Evolutionary conservation across 1,140 invertebrate genomes (phyloP).

Genomic region (Artemia franciscana): DNA sequence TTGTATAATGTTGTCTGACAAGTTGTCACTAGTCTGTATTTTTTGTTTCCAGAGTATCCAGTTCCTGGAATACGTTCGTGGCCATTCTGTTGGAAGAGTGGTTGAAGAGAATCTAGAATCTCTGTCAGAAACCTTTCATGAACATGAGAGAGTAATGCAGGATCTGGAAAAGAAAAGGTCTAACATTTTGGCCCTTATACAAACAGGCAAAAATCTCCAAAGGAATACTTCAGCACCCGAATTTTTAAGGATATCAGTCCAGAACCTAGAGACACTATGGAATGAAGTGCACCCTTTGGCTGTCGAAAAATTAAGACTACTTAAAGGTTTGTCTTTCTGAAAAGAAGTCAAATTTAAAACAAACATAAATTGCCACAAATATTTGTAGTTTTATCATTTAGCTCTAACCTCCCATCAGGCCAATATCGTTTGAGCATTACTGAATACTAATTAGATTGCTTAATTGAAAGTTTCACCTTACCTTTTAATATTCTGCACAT

Average conservation of each 20-base stretch:
- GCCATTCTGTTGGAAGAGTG: neutral
- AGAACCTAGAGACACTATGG: slow-evolving; percentile 60
- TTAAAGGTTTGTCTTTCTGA: too few relatives aligned
- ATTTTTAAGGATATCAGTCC: slow-evolving; percentile 59
- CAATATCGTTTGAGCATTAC: too few relatives aligned
- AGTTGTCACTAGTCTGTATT: too few relatives aligned
- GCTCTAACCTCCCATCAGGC: too few relatives aligned
- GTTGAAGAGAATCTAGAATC: slow-evolving; percentile 2
- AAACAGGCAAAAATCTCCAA: slow-evolving; percentile 63
- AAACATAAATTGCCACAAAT: too few relatives aligned
- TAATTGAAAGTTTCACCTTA: too few relatives aligned
- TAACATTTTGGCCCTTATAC: slow-evolving; percentile 67
- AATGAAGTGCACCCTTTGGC: slow-evolving; percentile 63
- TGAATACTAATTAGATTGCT: too few relatives aligned
- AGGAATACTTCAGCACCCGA: slow-evolving; percentile 59
- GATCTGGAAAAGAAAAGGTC: slow-evolving; percentile 62
- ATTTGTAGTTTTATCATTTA: too few relatives aligned
- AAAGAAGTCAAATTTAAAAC: too few relatives aligned
- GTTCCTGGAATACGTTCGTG: neutral
- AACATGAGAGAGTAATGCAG: slow-evolving; percentile 52
- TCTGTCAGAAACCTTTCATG: slow-evolving; percentile 24
- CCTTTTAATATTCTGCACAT: too few relatives aligned
- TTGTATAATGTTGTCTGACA: too few relatives aligned
- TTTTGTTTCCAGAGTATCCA: neutral
- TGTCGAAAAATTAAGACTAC: slow-evolving; percentile 49